phyloP scores from a whole-genome alignment of 2,888 invertebrate genomes.

The Ornithoptera alexandrae region DNA sequence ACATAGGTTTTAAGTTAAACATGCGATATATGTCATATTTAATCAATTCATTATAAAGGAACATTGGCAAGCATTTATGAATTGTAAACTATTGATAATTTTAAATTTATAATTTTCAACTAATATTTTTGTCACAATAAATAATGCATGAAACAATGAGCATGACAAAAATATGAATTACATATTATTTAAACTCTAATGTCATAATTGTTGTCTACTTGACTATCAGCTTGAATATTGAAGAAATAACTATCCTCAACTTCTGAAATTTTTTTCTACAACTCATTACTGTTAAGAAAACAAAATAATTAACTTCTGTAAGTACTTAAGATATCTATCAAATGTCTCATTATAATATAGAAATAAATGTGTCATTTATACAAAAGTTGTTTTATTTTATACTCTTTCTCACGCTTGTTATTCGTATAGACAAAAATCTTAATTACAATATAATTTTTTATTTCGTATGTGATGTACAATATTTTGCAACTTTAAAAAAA shows the following conservation, averaged over 20 bases:
- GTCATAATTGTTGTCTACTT: not conserved
- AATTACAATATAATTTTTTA: no score
- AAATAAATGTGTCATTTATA: slow-evolving; percentile 28
- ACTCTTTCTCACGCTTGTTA: not conserved
- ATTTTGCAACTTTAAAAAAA: no score
- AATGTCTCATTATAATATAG: slow-evolving; percentile 30
- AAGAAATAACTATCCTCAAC: not conserved
- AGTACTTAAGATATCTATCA: slow-evolving; percentile 28
- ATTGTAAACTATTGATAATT: no score
- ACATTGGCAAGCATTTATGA: no score
- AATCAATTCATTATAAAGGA: no score
- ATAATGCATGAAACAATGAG: not conserved
- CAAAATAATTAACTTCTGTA: slow-evolving; percentile 12
- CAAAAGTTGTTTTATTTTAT: slow-evolving; percentile 1
- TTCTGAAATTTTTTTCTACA: not conserved
- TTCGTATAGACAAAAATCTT: no score
- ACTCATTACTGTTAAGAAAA: not conserved
- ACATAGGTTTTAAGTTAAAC: no score
- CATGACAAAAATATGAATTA: not conserved
- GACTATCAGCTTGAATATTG: not conserved
- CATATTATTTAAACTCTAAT: not conserved
- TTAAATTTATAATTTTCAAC: no score
- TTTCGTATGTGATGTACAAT: no score
- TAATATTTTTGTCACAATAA: not conserved
- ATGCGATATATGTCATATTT: no score